Evolutionary conservation across 2,888 invertebrate species (phyloP), one percentile per base, ranked within the genome.

Genomic region (Drosophila neotestacea): DNA sequence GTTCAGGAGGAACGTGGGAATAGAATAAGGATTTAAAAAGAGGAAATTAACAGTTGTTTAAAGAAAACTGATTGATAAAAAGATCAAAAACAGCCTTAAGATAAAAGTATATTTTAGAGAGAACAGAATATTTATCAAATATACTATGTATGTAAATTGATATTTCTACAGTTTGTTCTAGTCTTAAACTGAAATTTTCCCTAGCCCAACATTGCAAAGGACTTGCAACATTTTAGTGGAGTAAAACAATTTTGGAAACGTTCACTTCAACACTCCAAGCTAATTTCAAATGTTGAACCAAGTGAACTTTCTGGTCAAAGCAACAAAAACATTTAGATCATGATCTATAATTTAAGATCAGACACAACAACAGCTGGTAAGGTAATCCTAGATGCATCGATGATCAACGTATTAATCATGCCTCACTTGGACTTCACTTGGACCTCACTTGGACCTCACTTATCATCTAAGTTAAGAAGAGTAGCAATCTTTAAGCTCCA

Each of bases 401-500:
- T 48, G 27, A 27, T 22, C 41, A 62, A 28, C 22, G 44, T 72
- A 66, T 66, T 72, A 58, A 39, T 47, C 51, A 56, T 32, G 34
- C 34, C 34, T 34, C 34, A 32, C 32, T 32, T 32, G 32, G 6
- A 7, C 32, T 7, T 32, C 32, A 32, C 32, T 32, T 32, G 42
- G 16, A 16, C 16, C 41, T 41, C 16, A 56, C 46, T 46, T 52
- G n/a, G 34, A 30, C 34, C 67, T 42, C 72, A 67, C 52, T 73
- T 68, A 68, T 62, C 50, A 47, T 42, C 62, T 59, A 59, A 70
- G 64, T 65, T 69, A 50, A 48, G 44, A 72, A 42, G 52, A 46
- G 51, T 27, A 47, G 47, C 36, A 58, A 58, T 44, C 44, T 56
- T 13, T 27, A 28, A 47, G 47, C 52, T 52, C 4, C 38, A 52